A percentile compares a stretch with the other conserved stretches of the same genome.
Conservation (phyloP, 30 jellyfish, hydroid and myxozoan genomes). For the Turritopsis dohrnii region DNA sequence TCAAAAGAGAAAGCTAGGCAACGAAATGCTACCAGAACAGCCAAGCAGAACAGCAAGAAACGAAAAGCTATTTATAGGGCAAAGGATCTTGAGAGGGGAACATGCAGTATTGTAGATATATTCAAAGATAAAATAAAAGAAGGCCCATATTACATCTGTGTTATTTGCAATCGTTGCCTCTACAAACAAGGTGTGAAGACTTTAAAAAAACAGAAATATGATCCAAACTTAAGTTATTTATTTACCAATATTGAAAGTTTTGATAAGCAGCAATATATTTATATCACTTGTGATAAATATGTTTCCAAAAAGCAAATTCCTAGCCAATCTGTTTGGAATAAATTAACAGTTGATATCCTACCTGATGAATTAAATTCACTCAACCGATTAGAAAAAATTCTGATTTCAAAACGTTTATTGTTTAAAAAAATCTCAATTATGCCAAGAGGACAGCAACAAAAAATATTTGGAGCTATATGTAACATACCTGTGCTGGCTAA, state of each 20-base stretch:
- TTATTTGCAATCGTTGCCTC: not conserved
- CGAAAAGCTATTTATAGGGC: not conserved
- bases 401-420: not conserved
- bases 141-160: constrained; percentile 1
- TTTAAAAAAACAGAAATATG: not conserved
- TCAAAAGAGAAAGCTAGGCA: not conserved
- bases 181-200: not conserved
- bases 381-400: not conserved
- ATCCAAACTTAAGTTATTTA: not conserved
- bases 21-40: no score
- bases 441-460: constrained; percentile 31
- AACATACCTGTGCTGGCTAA: constrained; percentile 16
- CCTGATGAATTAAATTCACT: not conserved
- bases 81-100: not conserved
- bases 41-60: no score
- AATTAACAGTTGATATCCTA: not conserved
- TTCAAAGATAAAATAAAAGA: not conserved
- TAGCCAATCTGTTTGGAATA: not conserved
- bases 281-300: not conserved
- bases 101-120: not conserved
- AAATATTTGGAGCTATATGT: constrained; percentile 18
- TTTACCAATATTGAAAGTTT: not conserved
- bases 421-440: not conserved
- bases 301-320: not conserved
- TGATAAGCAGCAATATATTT: not conserved